Base-by-base conservation (phyloP, 2,888 invertebrate genomes). In the Nysson spinosus region DNA sequence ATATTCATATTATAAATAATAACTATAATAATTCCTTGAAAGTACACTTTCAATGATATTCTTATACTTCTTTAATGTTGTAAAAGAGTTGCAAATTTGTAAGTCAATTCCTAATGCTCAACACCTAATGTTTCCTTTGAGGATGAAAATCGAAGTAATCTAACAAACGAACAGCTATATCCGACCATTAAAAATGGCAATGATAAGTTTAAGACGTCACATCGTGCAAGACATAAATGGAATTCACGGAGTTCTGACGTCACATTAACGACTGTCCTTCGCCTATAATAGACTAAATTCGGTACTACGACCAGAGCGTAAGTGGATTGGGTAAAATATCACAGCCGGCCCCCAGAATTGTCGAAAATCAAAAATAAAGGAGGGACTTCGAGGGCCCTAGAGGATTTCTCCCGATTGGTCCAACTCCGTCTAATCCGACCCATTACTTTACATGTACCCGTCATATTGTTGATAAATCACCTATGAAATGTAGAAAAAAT, bases 311-410 rank as follows among this genome's bases (percentile, higher is more conserved):
- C 60, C 75, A 71, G 69, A 74, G 69, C 69, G 63, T 67, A 58
- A 74, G 56, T 77, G 69, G 70, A 77, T 67, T 72, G 64, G 68
- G 66, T 70, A 71, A 76, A 76, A 65, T 86, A 86, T 86, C 86
- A 86, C 86, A 86, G 85, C 84, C 84, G 84, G 82, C 81, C 83
- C 84, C 81, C 82, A 78, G 77, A 80, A 79, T 76, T 71, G 68
- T 79, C 62, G 50, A 65, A 70, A 80, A 78, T 78, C 51, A 64
- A 79, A 79, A 77, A 72, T 77, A 75, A 80, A 76, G 26, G 46
- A 72, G 69, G 72, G 72, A 52, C 65, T 76, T 68, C 66, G 77
- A 77, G 79, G 82, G 78, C 80, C 76, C 81, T 79, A 11, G 60
- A 71, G 74, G 75, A 80, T 79, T 73, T 62, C 70, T 64, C 72